Base-by-base conservation (phyloP, 2,888 invertebrate species). In the Drosophila eohydei region DNA sequence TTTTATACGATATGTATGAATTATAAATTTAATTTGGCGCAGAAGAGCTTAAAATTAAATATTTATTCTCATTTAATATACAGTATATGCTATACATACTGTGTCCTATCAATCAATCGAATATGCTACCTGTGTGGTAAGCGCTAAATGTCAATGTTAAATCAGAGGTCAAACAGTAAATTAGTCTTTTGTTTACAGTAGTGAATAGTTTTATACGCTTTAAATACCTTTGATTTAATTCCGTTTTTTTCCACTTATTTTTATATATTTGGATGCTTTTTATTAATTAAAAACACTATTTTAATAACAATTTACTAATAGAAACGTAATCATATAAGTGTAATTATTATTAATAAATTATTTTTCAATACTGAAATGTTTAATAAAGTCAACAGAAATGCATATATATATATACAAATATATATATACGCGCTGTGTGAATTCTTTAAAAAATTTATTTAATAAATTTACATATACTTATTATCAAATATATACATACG, bases 401-500 rank as follows among this genome's bases (percentile, higher is more conserved):
- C 34, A 28, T 26, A 12, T 16, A 38, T 4, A 60, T 9, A 52
- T 43, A 40, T 12, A 28, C 30, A 30, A n/a, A 46, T 26, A 34
- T 32, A 41, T 26, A 26, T 12, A 36, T 59, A 74, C 61, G 71
- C 43, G 38, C 3, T 8, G 41, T 16, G 2, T 9, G 9, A 2
- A 41, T n/a, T 9, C 3, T 9, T 21, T 1, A 21, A 21, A 21
- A 21, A 21, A 2, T 9, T 41, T 16, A 4, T 41, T 9, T 4
- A 14, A 6, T 12, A 44, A 44, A 12, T 12, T 4, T 26, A 26
- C 21, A 44, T 26, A 14, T 7, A 11, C 21, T 5, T 11, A 5
- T 9, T 3, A 6, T 8, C 12, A 12, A 12, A 28, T 52, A 65
- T 59, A 50, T 56, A 56, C 26, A 63, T 26, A 26, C 65, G 57